phyloP scores from a whole-genome alignment of 1,140 invertebrate species.

The Tetramorium alpestre region DNA sequence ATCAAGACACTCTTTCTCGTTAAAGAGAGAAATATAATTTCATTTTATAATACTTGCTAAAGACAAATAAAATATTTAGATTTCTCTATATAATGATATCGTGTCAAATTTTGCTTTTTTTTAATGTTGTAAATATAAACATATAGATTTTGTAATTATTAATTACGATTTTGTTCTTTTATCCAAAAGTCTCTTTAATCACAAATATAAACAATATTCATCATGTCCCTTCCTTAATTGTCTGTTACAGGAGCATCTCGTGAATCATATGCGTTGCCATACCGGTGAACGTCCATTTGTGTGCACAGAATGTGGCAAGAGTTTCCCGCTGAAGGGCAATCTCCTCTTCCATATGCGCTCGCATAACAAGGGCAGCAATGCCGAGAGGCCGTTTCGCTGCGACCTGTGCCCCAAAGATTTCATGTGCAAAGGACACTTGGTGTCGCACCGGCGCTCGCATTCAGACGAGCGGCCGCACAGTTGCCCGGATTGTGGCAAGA shows the following conservation, averaged over 20 bases:
- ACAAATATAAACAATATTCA: background rate
- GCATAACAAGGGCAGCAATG: slow-evolving; percentile 94
- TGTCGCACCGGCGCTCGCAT: slow-evolving; percentile 95
- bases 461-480: slow-evolving; percentile 93
- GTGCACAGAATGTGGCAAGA: slow-evolving; percentile 94
- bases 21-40: slow-evolving; percentile 12
- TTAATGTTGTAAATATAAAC: background rate
- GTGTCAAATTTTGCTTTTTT: background rate
- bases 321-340: slow-evolving; percentile 95
- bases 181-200: background rate
- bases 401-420: slow-evolving; percentile 99
- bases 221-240: slow-evolving; percentile 20
- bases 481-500: slow-evolving; percentile 91
- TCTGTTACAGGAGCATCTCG: slow-evolving; percentile 88
- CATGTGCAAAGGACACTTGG: slow-evolving; percentile 97
- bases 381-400: slow-evolving; percentile 96
- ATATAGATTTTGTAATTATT: background rate
- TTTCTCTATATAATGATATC: background rate
- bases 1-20: background rate
- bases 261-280: slow-evolving; percentile 93
- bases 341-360: slow-evolving; percentile 98
- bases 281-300: slow-evolving; percentile 94
- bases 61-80: background rate
- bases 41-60: background rate
- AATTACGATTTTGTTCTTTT: background rate